A percentile compares a stretch with the other conserved stretches of the same genome.
These are phyloP conservation scores for Typhlichthys eigenmanni DNA, from an alignment of 2,797 vertebrate genomes.

Conservation along the genomic window DNA sequence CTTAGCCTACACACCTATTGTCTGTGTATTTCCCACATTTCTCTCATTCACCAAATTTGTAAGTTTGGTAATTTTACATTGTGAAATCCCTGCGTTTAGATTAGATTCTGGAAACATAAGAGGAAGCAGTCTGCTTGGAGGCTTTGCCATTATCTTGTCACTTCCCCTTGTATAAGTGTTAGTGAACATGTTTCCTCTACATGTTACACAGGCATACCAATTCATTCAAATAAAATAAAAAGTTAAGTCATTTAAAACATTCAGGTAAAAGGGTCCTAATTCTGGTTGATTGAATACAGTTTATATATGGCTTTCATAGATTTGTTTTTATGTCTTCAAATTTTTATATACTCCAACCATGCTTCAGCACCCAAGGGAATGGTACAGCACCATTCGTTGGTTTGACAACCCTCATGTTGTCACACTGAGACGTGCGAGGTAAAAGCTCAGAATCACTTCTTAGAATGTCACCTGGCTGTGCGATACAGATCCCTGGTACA, in stretches of 20 bases:
- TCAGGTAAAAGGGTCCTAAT: too few relatives aligned
- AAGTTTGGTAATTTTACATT: constrained; percentile 28
- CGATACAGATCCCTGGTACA: constrained; percentile 41
- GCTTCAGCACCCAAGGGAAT: background rate
- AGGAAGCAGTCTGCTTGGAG: constrained; percentile 37
- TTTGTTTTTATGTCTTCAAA: too few relatives aligned
- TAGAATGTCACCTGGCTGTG: background rate
- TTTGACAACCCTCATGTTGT: background rate
- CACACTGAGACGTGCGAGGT: background rate
- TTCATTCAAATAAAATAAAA: too few relatives aligned
- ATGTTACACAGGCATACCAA: too few relatives aligned
- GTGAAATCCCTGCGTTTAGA: constrained; percentile 44
- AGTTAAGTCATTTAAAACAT: background rate
- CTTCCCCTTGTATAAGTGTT: constrained; percentile 42
- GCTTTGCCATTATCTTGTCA: constrained; percentile 11
- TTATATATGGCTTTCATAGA: too few relatives aligned
- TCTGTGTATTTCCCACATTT: constrained; percentile 29
- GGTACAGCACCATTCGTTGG: background rate
- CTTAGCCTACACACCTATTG: constrained; percentile 32
- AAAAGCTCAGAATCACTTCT: too few relatives aligned
- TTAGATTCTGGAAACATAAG: constrained; percentile 33
- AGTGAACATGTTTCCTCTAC: too few relatives aligned
- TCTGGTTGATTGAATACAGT: too few relatives aligned
- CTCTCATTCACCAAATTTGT: constrained; percentile 40
- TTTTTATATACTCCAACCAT: too few relatives aligned